Conservation (phyloP, 2,113 vertebrate genomes). For the Acanthisitta chloris region DNA sequence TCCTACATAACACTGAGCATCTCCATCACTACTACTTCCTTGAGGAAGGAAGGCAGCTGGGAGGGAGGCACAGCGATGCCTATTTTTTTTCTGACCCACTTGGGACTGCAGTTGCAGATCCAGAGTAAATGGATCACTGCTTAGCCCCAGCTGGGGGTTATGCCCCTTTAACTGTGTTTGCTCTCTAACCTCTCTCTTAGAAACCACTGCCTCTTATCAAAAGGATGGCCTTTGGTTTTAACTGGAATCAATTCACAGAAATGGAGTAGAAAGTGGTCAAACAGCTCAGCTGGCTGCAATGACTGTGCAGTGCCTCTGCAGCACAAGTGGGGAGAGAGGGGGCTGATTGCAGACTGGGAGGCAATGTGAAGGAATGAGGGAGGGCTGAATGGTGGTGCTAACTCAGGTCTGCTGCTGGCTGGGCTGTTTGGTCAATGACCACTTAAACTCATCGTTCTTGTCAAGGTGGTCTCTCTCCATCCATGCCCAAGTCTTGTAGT, state of each 20-base stretch:
- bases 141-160: background rate
- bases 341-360: too few relatives aligned
- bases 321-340: too few relatives aligned
- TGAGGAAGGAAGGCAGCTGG: background rate
- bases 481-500: background rate
- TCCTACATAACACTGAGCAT: background rate
- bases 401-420: fast-evolving
- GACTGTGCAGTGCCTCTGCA: fast-evolving
- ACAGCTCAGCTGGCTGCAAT: fast-evolving
- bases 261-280: background rate
- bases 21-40: background rate
- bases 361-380: background rate
- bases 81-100: background rate
- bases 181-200: background rate
- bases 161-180: background rate
- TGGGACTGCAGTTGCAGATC: background rate
- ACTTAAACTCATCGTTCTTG: background rate
- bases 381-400: background rate
- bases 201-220: background rate
- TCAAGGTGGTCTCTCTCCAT: background rate
- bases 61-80: background rate
- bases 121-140: background rate
- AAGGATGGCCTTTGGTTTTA: background rate
- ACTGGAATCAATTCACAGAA: background rate
- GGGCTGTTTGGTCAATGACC: background rate